phyloP scores from a whole-genome alignment of 2,113 vertebrate species.

The Tachycineta bicolor region DNA sequence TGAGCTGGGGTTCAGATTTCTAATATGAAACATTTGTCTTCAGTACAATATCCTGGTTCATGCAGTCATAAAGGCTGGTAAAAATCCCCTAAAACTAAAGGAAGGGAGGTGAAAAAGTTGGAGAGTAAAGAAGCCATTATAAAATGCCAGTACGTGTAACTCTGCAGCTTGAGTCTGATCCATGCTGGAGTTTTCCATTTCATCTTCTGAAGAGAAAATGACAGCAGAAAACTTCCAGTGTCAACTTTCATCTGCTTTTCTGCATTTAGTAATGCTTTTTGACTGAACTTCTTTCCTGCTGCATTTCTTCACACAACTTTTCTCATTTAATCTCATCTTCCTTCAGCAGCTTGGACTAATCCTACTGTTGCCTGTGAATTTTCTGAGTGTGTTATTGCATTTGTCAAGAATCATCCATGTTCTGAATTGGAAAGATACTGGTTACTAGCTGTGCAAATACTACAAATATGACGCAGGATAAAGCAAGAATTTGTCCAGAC shows the following conservation, averaged over 20 bases:
- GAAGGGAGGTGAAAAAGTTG: neutral
- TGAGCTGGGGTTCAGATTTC: neutral
- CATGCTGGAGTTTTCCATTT: conserved; percentile 45
- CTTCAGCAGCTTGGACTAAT: conserved; percentile 45
- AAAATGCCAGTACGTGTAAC: conserved; percentile 10
- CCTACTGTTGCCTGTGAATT: neutral
- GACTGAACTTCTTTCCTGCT: conserved; percentile 27
- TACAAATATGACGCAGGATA: neutral
- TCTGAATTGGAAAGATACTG: neutral
- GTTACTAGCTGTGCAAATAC: neutral
- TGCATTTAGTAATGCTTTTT: conserved; percentile 34
- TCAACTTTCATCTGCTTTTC: conserved; percentile 39
- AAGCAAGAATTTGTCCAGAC: neutral
- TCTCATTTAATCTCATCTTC: conserved; percentile 45
- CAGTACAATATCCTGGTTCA: neutral
- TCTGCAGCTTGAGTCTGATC: conserved; percentile 37
- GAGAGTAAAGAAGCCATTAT: neutral
- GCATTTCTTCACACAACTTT: conserved; percentile 34
- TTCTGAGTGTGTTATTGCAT: neutral
- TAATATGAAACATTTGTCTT: conserved; percentile 2
- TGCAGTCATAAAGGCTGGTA: neutral
- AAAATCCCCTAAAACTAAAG: conserved; percentile 17
- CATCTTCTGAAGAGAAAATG: conserved; percentile 51
- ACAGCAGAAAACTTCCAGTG: conserved; percentile 52
- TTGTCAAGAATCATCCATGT: neutral